These are phyloP conservation scores for Eupithecia subumbrata DNA, from an alignment of 2,888 invertebrate genomes.

Conservation along the genomic window DNA sequence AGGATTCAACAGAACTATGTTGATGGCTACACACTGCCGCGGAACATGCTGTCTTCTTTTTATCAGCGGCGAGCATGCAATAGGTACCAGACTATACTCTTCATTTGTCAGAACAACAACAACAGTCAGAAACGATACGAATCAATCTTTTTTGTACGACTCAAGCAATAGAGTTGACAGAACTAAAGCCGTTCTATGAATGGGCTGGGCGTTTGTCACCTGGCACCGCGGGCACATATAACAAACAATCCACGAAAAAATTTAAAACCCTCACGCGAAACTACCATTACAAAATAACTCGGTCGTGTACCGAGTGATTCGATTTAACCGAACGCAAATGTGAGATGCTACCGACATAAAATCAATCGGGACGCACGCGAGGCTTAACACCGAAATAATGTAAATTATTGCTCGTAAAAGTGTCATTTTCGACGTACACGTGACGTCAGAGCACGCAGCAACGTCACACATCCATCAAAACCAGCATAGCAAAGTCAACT, in stretches of 20 bases:
- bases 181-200: slow-evolving; percentile 38
- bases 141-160: slow-evolving; percentile 40
- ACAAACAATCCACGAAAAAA: slow-evolving; percentile 58
- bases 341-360: slow-evolving; percentile 80
- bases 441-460: slow-evolving; percentile 71
- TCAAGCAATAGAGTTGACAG: slow-evolving; percentile 36
- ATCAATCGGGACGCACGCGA: slow-evolving; percentile 83
- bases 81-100: not conserved
- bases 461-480: slow-evolving; percentile 49
- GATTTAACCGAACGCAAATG: slow-evolving; percentile 79
- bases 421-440: slow-evolving; percentile 82
- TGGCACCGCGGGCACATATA: slow-evolving; percentile 38
- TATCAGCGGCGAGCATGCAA: slow-evolving; percentile 29
- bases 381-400: slow-evolving; percentile 80
- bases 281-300: slow-evolving; percentile 78
- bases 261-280: slow-evolving; percentile 74
- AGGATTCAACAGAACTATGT: slow-evolving; percentile 4
- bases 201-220: slow-evolving; percentile 36
- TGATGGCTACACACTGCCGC: not conserved
- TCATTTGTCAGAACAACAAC: slow-evolving; percentile 24
- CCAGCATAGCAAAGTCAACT: slow-evolving; percentile 51
- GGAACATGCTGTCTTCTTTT: slow-evolving; percentile 15
- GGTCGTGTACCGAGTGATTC: slow-evolving; percentile 78
- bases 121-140: slow-evolving; percentile 25
- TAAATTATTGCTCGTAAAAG: slow-evolving; percentile 83